Base-by-base conservation (phyloP, 2,888 invertebrate species). In the Clitarchus hookeri region DNA sequence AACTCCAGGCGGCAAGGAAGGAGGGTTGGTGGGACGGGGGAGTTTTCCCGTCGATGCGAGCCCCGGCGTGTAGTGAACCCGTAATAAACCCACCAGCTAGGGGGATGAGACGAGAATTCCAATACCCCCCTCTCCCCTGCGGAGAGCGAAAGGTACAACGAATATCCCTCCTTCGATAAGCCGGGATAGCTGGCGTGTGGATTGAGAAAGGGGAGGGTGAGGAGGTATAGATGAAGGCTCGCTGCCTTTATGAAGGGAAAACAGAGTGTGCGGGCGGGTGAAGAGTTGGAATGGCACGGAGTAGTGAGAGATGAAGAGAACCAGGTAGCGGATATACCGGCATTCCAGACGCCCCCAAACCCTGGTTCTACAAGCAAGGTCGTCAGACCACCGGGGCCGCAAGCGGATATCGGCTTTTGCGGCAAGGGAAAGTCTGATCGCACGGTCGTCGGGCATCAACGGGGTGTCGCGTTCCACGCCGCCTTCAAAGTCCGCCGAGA, bases 231-330 rank as follows among this genome's bases (percentile, higher is more conserved):
- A 65, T 65, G 65, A 65, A 65, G 65, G n/a, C 23, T n/a, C n/a
- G 65, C 19, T n/a, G n/a, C 65, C 65, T 65, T 65, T n/a, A 65
- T 65, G 65, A 65, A 65, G 65, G 65, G 65, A 65, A n/a, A 65
- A 48, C 48, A 48, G 12, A 6, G 48, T 48, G 48, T 16, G 48
- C 12, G 48, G 36, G 4, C 19, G 19, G 53, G 53, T 2, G 65
- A 65, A n/a, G 65, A n/a, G 65, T 65, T 65, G 65, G 65, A 65
- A 65, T 65, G 65, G 65, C 65, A n/a, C 19, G n/a, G 8, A 19
- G 65, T 2, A 19, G n/a, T 16, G 48, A 8, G 48, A 48, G 48
- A 48, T 48, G 48, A 48, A 48, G 48, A 48, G 48, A 48, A 48
- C 48, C 48, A 16, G 6, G 16, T 48, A 48, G 48, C 11, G 16